These are phyloP conservation scores for Caenorhabditis drosophilae DNA, from an alignment of 2,888 invertebrate species.

Conservation along the genomic window DNA sequence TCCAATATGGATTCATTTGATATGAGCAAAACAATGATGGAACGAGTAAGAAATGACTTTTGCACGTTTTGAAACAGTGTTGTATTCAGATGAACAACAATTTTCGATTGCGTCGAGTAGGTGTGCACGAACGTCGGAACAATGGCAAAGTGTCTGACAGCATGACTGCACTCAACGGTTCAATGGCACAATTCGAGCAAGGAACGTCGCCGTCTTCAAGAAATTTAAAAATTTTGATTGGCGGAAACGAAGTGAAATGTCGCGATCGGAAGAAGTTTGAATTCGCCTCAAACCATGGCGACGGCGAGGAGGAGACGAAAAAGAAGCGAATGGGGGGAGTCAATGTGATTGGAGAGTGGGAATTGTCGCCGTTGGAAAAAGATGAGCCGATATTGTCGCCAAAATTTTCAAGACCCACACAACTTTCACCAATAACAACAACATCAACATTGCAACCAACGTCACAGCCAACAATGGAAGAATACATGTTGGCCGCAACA, in stretches of 20 bases:
- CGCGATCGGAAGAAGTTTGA: too few species aligned
- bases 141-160: conserved; percentile 14
- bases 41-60: conserved; percentile 3
- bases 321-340: background rate
- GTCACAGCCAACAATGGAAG: conserved; percentile 1
- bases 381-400: conserved; percentile 17
- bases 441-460: background rate
- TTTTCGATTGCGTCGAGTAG: conserved; percentile 11
- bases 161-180: conserved; percentile 28
- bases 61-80: background rate
- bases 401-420: too few species aligned
- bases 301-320: too few species aligned
- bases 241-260: too few species aligned
- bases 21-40: conserved; percentile 13
- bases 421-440: too few species aligned
- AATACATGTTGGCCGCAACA: background rate
- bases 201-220: too few species aligned
- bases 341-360: background rate
- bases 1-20: too few species aligned
- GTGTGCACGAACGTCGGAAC: conserved; percentile 7
- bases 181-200: conserved; percentile 17
- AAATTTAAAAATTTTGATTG: too few species aligned
- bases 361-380: background rate
- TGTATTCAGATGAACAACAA: conserved; percentile 23
- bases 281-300: too few species aligned